Base-by-base conservation (phyloP, 1,140 invertebrate genomes). In the Fragariocoptes setiger region DNA sequence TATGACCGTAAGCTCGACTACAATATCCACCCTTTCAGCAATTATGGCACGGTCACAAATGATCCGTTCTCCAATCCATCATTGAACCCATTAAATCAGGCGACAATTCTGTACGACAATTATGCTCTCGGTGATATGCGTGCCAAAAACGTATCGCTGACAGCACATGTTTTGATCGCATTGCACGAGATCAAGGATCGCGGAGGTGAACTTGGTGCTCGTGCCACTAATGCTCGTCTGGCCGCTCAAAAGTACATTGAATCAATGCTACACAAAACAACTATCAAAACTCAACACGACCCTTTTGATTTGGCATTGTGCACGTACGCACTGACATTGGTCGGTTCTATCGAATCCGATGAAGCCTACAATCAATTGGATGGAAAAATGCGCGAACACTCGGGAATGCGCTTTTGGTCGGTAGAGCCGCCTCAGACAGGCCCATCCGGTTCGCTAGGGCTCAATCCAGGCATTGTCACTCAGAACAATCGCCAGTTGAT, bases 401-500 rank as follows among this genome's bases (percentile, higher is more conserved):
- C 54, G 38, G 47, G 49, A 12, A 43, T 51, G 38, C 51, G 69
- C 25, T 86, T 83, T 52, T 86, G 78, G 76, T 76, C 73, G 16
- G 67, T 70, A 47, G 69, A 74, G 51, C 52, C 56, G 18, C 66
- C 83, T 1, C 25, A 31, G 25, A 8, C 25, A 8, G n/a, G n/a
- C n/a, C 25, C 8, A 31, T n/a, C n/a, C n/a, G n/a, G n/a, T n/a
- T n/a, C n/a, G n/a, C n/a, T n/a, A n/a, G n/a, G n/a, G n/a, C n/a
- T n/a, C n/a, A n/a, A n/a, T n/a, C 76, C 77, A 0, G 62, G 65
- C 37, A 74, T 74, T 19, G 77, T 72, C 0, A 69, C 67, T 19
- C 82, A 80, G 56, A 83, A 83, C 58, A 77, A 85, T 52, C 76
- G 77, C 51, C 76, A 75, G 1, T 86, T 83, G 62, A 57, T 75